Base-by-base conservation (phyloP, 2,113 vertebrate genomes). In the Macrotis lagotis region DNA sequence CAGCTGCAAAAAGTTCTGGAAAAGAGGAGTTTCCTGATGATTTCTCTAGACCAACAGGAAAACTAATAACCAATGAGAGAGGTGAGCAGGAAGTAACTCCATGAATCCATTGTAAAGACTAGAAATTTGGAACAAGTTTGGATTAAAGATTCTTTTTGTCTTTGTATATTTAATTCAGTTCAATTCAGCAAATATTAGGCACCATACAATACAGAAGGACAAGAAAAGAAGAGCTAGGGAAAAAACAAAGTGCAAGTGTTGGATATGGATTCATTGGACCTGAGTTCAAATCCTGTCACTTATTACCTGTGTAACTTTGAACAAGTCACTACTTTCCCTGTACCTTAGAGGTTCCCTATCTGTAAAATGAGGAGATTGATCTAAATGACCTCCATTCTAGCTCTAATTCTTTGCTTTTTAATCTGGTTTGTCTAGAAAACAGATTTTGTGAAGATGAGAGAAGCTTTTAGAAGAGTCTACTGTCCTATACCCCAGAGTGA, bases 1-100 rank as follows among this genome's bases (percentile, higher is more conserved):
- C 90, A 59, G 16, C 89, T 0, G 1, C 94, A 83, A 99, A 98
- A 94, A 49, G 25, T 24, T 50, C 93, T 90, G 97, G 91, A 96
- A 98, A 96, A 53, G 50, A 90, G 53, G 97, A 94, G 48, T 89
- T 91, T 2, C 47, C 31, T 0, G 44, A 53, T 47, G 47, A 51
- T 19, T 74, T 44, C 51, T 12, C n/a, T 50, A 95, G 97, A 95
- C 26, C 95, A 48, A 0, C 90, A 26, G 89, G 94, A 16, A 95
- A 96, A 25, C 10, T 96, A 44, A 50, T 55, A 10, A 48, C 95
- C 48, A 91, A 50, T 9, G 95, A 97, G 93, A 97, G 95, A 90
- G 96, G 97, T 97, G 24, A 16, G 88, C 52, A 48, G 44, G 49
- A 25, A 8, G 2, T 19, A 24, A 88, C 44, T 16, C 88, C 59